Base-by-base conservation (phyloP, 2,113 vertebrate species). In the Apodemus sylvaticus region DNA sequence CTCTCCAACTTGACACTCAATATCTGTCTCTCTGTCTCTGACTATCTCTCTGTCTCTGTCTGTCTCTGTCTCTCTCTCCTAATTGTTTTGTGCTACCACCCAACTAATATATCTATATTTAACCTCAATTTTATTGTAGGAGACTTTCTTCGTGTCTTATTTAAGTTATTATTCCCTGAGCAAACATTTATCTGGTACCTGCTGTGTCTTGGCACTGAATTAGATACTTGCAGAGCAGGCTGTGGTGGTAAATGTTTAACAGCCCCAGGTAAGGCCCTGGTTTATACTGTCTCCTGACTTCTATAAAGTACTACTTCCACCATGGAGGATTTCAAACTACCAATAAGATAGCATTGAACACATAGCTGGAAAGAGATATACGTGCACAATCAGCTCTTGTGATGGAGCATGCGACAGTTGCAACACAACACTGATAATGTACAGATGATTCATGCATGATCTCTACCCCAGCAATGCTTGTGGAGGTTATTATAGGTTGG, bases 151-250 rank as follows among this genome's bases (percentile, higher is more conserved):
- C 7, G 14, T 73, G 86, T 89, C 53, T 34, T 71, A 22, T n/a
- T 89, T 83, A 55, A 82, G 78, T 78, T 77, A 68, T 55, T 79
- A 82, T 87, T 90, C 58, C 36, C 90, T 95, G 48, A n/a, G 74
- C n/a, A 94, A 95, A 71, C n/a, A 73, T 87, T 77, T 66, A 13
- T 31, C 45, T 68, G 64, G 34, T 10, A 76, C n/a, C 51, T 7
- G 51, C 71, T 82, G 53, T 62, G 53, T 73, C 53, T 78, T 89
- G 86, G 87, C 66, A 66, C 20, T 11, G 19, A 34, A 14, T 58
- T 11, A 20, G 45, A 78, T 53, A 31, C 22, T 73, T 42, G 34
- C 1, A 62, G 70, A 34, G 16, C 29, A 78, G 14, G 24, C 20
- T 16, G 11, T 39, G 89, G 74, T 64, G 16, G 89, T 85, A 13